Evolutionary conservation across 2,797 vertebrate genomes (phyloP), one percentile per base, ranked within the genome.

Genomic region (Geotria australis): DNA sequence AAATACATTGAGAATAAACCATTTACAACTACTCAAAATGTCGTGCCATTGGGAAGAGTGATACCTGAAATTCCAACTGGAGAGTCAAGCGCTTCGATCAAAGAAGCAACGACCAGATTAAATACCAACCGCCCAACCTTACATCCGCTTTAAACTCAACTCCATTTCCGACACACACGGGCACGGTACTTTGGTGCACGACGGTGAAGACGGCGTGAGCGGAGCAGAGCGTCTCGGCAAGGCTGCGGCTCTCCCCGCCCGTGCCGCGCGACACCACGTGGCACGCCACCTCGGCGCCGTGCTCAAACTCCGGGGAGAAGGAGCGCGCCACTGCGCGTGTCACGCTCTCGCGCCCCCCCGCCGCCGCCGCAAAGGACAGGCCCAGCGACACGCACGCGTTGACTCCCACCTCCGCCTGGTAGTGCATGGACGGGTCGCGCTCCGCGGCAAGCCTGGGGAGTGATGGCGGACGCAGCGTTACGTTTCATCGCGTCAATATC

Each of bases 251-350:
- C 66, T 85, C 81, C 56, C 89, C 84, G 0, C 61, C 71, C 60
- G 74, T 76, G 60, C 69, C 74, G 64, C 75, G 79, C 46, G 71
- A 47, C 12, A 78, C 56, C 59, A 86, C 69, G n/a, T 71, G 67
- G 66, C 84, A 95, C 1, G 73, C 70, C 55, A 88, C 71, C 63
- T 83, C 76, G 0, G 71, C 2, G 9, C 72, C 76, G 57, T 89
- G 78, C 61, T 79, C 70, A 2, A 89, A 96, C 60, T 85, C 76
- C 0, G 91, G 91, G 66, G 77, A 88, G 71, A 95, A 98, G 11
- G 74, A 73, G 60, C 66, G 67, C 58, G 77, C 74, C 10, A 74
- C 75, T 1, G 77, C 62, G 1, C 57, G 74, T 0, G 84, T 89
- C 60, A 56, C 65, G 60, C 70, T 72, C 13, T 59, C 62, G 60